Conservation (phyloP, 2,797 vertebrate genomes). For the Lagodon rhomboides region DNA sequence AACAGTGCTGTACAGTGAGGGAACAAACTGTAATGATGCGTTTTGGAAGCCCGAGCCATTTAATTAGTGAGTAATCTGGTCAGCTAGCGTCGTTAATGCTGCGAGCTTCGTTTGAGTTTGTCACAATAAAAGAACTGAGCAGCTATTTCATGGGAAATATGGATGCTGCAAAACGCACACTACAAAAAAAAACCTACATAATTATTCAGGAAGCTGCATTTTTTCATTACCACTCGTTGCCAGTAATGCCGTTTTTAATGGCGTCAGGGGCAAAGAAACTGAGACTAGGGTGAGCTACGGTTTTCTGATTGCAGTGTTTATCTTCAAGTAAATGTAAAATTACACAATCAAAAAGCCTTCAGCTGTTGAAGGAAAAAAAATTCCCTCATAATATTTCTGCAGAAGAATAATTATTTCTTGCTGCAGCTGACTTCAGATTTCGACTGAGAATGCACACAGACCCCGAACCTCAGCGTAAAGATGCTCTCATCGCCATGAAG, state of each 20-base stretch:
- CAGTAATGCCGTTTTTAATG: slow-evolving; percentile 23
- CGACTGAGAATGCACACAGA: neutral
- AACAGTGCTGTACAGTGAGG: slow-evolving; percentile 17
- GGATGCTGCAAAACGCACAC: neutral
- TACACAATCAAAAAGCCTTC: slow-evolving; percentile 42
- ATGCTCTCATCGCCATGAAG: slow-evolving; percentile 29
- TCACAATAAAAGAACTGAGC: slow-evolving; percentile 31
- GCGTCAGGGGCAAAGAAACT: slow-evolving; percentile 4
- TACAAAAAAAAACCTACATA: neutral
- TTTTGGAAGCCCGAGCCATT: slow-evolving; percentile 38
- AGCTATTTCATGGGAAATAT: slow-evolving; percentile 6
- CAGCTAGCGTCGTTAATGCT: slow-evolving; percentile 25
- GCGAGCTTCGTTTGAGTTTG: slow-evolving; percentile 8
- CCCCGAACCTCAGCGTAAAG: slow-evolving; percentile 9
- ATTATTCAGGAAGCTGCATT: slow-evolving; percentile 29
- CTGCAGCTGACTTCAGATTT: slow-evolving; percentile 15
- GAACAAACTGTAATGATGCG: slow-evolving; percentile 40
- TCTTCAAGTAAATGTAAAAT: slow-evolving; percentile 42
- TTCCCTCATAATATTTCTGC: neutral
- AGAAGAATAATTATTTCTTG: neutral
- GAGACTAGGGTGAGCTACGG: neutral
- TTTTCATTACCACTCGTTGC: slow-evolving; percentile 20
- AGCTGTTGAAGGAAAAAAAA: slow-evolving; percentile 36
- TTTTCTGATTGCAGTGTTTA: slow-evolving; percentile 42
- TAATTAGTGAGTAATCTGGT: slow-evolving; percentile 44